Percentiles rank a stretch among this genome's conserved stretches.
phyloP scores from a whole-genome alignment of 1,140 invertebrate species.

The Chrysoperla carnea region DNA sequence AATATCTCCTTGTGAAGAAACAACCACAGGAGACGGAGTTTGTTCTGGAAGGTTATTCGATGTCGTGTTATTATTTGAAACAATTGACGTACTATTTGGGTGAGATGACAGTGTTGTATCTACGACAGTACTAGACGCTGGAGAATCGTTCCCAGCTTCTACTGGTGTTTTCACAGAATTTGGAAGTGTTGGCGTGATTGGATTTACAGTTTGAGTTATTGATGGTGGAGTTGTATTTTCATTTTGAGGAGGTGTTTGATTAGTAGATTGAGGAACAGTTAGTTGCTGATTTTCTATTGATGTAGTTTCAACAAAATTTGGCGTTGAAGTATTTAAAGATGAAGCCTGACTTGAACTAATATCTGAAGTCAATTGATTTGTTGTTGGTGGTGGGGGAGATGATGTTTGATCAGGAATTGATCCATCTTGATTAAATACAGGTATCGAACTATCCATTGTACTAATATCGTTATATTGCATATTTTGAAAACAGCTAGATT shows the following conservation, averaged over 20 bases:
- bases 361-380: not conserved
- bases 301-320: not conserved
- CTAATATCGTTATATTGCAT: no score
- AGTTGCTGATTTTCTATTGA: conserved; percentile 8
- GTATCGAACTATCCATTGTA: conserved; percentile 2
- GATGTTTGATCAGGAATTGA: conserved; percentile 13
- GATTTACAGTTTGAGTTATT: not conserved
- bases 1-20: no score
- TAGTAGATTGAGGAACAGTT: conserved; percentile 8
- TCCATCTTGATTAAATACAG: conserved; percentile 15
- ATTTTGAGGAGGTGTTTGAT: conserved; percentile 9
- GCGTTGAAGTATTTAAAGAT: not conserved
- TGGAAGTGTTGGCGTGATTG: conserved; percentile 5
- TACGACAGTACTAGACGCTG: no score
- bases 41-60: no score
- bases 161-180: not conserved
- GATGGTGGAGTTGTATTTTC: conserved; percentile 9
- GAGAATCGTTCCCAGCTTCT: no score
- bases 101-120: not conserved
- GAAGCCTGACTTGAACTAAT: not conserved
- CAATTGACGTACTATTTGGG: not conserved
- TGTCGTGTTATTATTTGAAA: not conserved
- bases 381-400: not conserved
- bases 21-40: no score
- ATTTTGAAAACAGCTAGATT: conserved; percentile 1